These are phyloP conservation scores for Limnephilus marmoratus DNA, from an alignment of 2,888 invertebrate genomes.

Conservation along the genomic window DNA sequence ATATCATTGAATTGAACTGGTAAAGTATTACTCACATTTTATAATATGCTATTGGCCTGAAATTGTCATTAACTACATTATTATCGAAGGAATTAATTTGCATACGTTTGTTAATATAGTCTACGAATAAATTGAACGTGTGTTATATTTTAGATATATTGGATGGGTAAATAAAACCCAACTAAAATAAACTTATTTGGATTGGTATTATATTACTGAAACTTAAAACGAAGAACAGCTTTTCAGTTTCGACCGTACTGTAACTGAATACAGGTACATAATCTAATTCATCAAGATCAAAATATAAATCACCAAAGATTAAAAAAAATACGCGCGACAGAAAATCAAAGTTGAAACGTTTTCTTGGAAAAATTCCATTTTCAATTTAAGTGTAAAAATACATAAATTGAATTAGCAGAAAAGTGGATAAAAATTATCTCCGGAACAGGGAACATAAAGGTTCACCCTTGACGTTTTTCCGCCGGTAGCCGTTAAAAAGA, in stretches of 20 bases:
- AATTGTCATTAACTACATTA: too few species aligned
- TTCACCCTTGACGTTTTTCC: conserved; percentile 2
- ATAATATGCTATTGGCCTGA: too few species aligned
- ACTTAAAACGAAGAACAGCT: not conserved
- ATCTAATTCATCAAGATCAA: not conserved
- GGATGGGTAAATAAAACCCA: not conserved
- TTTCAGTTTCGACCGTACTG: not conserved
- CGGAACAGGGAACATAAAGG: conserved; percentile 7
- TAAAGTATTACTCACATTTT: too few species aligned
- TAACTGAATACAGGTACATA: not conserved
- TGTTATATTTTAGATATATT: too few species aligned
- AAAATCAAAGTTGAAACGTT: not conserved
- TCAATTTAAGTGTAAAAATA: not conserved
- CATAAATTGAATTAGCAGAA: conserved; percentile 11
- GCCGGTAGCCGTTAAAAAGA: conserved; percentile 33
- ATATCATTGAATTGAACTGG: too few species aligned
- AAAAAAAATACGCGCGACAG: not conserved
- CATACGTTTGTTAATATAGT: too few species aligned
- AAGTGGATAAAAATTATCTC: conserved; percentile 14
- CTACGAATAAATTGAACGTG: too few species aligned
- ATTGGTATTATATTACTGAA: not conserved
- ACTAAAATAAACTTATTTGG: not conserved
- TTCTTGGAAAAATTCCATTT: too few species aligned
- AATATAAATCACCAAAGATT: not conserved
- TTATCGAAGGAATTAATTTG: too few species aligned